These are phyloP conservation scores for Xiphorhynchus elegans DNA, from an alignment of 2,113 vertebrate genomes.

Conservation along the genomic window DNA sequence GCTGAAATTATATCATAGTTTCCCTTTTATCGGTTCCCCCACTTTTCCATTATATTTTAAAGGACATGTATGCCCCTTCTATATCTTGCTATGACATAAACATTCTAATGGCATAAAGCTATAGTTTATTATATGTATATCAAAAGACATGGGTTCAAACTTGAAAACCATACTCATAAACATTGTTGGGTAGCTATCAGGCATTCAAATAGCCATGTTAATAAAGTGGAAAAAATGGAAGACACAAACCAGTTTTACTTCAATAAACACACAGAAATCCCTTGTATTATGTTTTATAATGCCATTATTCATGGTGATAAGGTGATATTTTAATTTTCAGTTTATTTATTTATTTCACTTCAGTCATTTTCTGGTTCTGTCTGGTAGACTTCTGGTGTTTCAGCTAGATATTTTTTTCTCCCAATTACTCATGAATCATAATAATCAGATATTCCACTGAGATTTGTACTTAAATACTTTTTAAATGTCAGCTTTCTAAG, in stretches of 20 bases:
- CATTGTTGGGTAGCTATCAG: neutral
- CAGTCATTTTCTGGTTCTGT: neutral
- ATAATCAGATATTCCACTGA: neutral
- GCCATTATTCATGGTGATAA: neutral
- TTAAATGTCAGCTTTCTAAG: neutral
- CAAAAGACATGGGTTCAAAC: neutral
- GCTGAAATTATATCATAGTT: neutral
- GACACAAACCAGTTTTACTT: neutral
- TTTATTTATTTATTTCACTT: neutral
- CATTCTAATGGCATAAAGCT: neutral
- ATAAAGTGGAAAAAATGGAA: neutral
- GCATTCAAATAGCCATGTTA: neutral
- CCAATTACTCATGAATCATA: neutral
- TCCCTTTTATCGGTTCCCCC: neutral
- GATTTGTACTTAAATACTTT: neutral
- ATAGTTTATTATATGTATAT: neutral
- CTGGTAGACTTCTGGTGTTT: neutral
- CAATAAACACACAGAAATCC: neutral
- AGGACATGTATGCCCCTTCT: accelerated
- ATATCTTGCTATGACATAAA: neutral
- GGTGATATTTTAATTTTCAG: neutral
- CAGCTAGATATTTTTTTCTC: neutral
- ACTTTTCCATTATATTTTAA: neutral
- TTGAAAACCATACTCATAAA: neutral
- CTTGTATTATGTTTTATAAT: neutral